Base-by-base conservation (phyloP, 2,797 vertebrate genomes). In the Eulemur mongoz region DNA sequence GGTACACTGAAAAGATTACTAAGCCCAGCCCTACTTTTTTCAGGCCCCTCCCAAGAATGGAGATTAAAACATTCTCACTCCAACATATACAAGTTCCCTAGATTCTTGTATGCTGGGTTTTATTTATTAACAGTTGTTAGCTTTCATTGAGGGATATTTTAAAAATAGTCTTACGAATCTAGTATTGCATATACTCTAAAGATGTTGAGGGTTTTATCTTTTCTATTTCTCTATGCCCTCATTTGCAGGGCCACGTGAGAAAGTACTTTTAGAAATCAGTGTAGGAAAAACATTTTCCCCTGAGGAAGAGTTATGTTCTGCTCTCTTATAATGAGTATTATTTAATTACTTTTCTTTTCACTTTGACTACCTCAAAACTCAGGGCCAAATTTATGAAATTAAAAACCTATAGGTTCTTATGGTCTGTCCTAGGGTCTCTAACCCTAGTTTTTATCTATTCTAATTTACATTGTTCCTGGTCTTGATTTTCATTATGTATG, bases 341-440 rank as follows among this genome's bases (percentile, higher is more conserved):
- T 88, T 92, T 40, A 96, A 73, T 65, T 84, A 70, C 85, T 81
- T 81, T 89, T 50, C n/a, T 52, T 91, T 82, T 85, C 52, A 70
- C 7, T 89, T 89, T 52, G 52, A 61, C 45, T 69, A 40, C 50
- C 65, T 96, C 67, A 93, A 80, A 78, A 12, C 30, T 92, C 73
- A 84, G 67, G 15, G 20, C 25, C 88, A 89, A 76, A 92, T 89
- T 73, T 94, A 76, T 89, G 45, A 59, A 92, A 1, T 81, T 48
- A 93, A 50, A 95, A 93, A 75, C 30, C 13, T 80, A 9, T 84
- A 48, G 38, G 54, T 65, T 45, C 17, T 63, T 65, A n/a, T 27
- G 40, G 15, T 82, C 38, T 96, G 9, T 84, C 70, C 94, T 32
- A 32, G 61, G 30, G 17, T 63, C 25, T 35, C 14, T 88, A 67